A percentile compares a stretch with the other conserved stretches of the same genome.
Evolutionary conservation across 2,113 vertebrate genomes (phyloP).

Genomic region (Hirundichthys speculiger): DNA sequence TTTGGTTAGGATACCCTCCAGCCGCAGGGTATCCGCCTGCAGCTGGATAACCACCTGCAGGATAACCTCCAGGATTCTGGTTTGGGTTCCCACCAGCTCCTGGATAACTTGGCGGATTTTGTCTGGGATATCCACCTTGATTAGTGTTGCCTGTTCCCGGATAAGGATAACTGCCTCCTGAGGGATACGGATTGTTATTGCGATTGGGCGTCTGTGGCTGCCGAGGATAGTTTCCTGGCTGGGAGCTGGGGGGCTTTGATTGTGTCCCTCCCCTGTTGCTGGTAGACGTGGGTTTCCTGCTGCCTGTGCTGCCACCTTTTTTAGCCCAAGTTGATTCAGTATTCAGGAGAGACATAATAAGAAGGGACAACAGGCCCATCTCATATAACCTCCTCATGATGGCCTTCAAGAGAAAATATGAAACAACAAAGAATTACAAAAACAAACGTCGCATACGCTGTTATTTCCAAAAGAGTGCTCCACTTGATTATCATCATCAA

Average conservation of each 20-base stretch:
- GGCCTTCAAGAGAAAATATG: slow-evolving; percentile 40
- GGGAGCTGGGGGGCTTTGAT: slow-evolving; percentile 61
- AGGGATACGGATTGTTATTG: slow-evolving; percentile 68
- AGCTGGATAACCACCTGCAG: slow-evolving; percentile 41
- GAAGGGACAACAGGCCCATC: slow-evolving; percentile 43
- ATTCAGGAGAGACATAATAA: slow-evolving; percentile 59
- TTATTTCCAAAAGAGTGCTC: no score
- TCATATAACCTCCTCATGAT: slow-evolving; percentile 59
- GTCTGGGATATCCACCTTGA: no score
- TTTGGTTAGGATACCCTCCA: slow-evolving; percentile 60
- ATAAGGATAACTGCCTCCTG: slow-evolving; percentile 67
- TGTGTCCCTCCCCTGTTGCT: slow-evolving; percentile 44
- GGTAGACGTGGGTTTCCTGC: slow-evolving; percentile 42
- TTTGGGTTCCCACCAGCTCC: slow-evolving; percentile 62
- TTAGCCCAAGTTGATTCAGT: slow-evolving; percentile 59
- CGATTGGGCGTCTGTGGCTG: slow-evolving; percentile 62
- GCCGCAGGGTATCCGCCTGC: slow-evolving; percentile 50
- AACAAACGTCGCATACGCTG: neutral
- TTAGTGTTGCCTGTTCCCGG: slow-evolving; percentile 53
- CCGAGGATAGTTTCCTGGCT: slow-evolving; percentile 59
- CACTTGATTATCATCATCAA: neutral
- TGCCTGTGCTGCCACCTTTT: slow-evolving; percentile 25
- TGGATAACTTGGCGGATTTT: no score
- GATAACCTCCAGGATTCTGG: slow-evolving; percentile 61
- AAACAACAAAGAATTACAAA: neutral